These are phyloP conservation scores for Antedon bifida DNA, from an alignment of 35 echinoderm and acorn worm genomes.

Conservation along the genomic window DNA sequence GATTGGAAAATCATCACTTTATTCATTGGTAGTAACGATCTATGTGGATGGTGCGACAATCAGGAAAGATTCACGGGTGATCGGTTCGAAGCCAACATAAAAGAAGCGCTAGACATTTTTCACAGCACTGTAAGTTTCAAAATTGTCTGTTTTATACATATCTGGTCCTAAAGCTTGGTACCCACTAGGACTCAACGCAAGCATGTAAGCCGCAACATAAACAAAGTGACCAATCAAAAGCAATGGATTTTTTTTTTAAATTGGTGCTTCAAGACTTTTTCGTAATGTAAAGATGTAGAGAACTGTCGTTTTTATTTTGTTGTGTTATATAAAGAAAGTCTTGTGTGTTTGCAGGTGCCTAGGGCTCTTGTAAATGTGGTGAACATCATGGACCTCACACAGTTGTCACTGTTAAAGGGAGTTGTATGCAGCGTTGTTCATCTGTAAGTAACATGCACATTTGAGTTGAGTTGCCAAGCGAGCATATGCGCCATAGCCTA, in stretches of 20 bases:
- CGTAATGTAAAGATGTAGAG: too few species aligned
- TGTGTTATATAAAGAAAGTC: too few species aligned
- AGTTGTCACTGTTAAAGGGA: not conserved
- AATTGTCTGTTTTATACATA: not conserved
- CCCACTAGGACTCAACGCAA: too few species aligned
- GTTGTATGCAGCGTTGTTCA: not conserved
- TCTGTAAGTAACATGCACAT: not conserved
- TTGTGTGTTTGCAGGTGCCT: not conserved
- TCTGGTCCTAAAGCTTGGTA: too few species aligned
- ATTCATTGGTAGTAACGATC: slow-evolving; percentile 86
- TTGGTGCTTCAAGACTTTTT: too few species aligned
- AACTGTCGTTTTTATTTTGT: too few species aligned
- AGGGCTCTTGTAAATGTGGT: not conserved
- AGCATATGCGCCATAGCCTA: too few species aligned
- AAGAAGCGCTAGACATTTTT: slow-evolving; percentile 29
- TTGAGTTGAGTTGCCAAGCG: too few species aligned
- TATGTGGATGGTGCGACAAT: slow-evolving; percentile 50
- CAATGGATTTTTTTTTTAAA: too few species aligned
- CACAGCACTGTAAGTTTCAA: slow-evolving; percentile 27
- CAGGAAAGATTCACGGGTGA: slow-evolving; percentile 9
- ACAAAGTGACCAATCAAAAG: too few species aligned
- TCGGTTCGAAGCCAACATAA: slow-evolving; percentile 23
- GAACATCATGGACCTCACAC: not conserved
- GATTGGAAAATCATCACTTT: slow-evolving; percentile 88
- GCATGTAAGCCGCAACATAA: too few species aligned